Evolutionary conservation across 2,797 vertebrate species (phyloP).

Genomic region (Pempheris klunzingeri): DNA sequence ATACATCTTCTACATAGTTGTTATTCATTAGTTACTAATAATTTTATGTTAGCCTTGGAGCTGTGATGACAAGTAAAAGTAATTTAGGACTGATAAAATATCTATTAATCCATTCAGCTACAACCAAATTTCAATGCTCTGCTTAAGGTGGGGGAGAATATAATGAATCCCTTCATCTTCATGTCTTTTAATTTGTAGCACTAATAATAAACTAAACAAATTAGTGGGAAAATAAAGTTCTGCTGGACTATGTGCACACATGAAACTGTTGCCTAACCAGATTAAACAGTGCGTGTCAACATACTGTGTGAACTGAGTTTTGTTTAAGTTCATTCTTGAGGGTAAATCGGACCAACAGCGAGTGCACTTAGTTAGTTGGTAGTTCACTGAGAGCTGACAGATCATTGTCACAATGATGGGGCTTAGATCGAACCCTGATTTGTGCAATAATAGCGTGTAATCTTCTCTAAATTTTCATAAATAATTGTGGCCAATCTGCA

Average conservation of each 20-base stretch:
- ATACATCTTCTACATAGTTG: background rate
- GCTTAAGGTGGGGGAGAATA: background rate
- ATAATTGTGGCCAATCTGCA: background rate
- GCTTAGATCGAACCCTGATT: background rate
- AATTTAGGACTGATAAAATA: background rate
- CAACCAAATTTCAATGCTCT: background rate
- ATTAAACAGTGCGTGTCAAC: conserved; percentile 26
- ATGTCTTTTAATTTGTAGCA: background rate
- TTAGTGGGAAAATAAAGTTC: conserved; percentile 11
- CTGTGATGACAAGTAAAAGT: background rate
- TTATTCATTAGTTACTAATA: background rate
- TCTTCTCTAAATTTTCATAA: background rate
- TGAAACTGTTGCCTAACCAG: conserved; percentile 8
- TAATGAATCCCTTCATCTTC: too few relatives aligned
- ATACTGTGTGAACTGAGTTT: background rate
- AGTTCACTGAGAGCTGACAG: background rate
- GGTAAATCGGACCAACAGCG: conserved; percentile 3
- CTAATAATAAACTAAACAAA: too few relatives aligned
- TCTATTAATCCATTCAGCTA: background rate
- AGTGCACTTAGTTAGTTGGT: background rate
- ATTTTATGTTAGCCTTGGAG: background rate
- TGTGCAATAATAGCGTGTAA: background rate
- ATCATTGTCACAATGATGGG: background rate
- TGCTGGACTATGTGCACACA: background rate
- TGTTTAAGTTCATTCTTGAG: background rate